Evolutionary conservation across 2,888 invertebrate species (phyloP).

Genomic region (Clusia tigrina): DNA sequence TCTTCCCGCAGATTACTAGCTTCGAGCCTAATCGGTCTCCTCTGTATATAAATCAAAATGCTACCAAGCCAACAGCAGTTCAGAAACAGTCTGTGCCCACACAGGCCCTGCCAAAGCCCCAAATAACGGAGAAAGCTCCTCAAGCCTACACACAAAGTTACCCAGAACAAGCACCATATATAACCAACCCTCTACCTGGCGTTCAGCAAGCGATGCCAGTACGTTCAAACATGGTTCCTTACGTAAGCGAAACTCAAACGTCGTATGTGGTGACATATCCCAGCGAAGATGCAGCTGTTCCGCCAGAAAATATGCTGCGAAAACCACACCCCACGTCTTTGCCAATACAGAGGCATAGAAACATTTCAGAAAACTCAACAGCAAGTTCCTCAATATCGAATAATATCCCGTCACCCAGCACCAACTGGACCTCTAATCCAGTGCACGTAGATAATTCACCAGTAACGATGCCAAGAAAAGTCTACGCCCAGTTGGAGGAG

Average conservation of each 20-base stretch:
- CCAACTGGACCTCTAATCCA: conserved; percentile 55
- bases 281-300: conserved; percentile 41
- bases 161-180: not conserved
- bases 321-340: conserved; percentile 26
- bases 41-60: conserved; percentile 36
- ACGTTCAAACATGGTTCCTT: conserved; percentile 26
- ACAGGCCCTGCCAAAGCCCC: conserved; percentile 30
- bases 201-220: not conserved
- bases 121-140: not conserved
- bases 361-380: conserved; percentile 50
- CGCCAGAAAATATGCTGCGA: not conserved
- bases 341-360: conserved; percentile 35
- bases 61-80: conserved; percentile 13
- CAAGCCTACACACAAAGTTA: conserved; percentile 19
- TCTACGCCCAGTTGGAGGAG: not conserved
- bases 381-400: conserved; percentile 45
- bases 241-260: conserved; percentile 47
- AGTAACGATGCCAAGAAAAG: not conserved
- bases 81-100: conserved; percentile 32
- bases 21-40: conserved; percentile 55
- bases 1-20: conserved; percentile 55
- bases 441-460: conserved; percentile 36
- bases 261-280: conserved; percentile 56
- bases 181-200: not conserved
- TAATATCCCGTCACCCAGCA: conserved; percentile 41